phyloP scores from a whole-genome alignment of 2,797 vertebrate species.

The Megalops cyprinoides region DNA sequence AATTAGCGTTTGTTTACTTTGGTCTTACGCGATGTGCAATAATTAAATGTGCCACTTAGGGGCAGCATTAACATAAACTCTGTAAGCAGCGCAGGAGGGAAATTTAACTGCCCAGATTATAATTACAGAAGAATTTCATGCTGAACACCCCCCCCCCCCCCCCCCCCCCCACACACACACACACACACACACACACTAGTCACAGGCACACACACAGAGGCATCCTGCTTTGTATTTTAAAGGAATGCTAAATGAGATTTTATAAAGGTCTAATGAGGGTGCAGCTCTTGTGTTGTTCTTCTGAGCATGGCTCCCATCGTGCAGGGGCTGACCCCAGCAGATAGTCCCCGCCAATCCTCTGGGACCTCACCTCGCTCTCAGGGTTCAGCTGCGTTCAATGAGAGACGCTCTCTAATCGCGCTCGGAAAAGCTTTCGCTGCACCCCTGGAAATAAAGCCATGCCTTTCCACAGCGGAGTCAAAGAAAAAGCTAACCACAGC shows the following conservation, averaged over 20 bases:
- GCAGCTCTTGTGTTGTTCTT: constrained; percentile 2
- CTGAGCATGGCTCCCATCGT: neutral
- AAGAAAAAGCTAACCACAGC: neutral
- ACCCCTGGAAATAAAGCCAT: constrained; percentile 21
- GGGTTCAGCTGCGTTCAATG: neutral
- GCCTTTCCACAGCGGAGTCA: neutral
- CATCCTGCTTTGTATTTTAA: constrained; percentile 33
- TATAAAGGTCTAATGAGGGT: neutral
- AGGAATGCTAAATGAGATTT: neutral
- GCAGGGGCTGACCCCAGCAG: neutral
- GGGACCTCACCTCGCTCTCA: neutral
- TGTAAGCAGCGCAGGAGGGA: constrained; percentile 8
- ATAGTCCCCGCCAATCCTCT: neutral
- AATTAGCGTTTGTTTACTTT: constrained; percentile 55
- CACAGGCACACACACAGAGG: neutral
- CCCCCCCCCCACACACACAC: too few species aligned
- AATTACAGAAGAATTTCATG: neutral
- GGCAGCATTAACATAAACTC: constrained; percentile 65
- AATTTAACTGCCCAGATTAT: neutral
- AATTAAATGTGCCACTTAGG: constrained; percentile 76
- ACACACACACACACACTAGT: neutral
- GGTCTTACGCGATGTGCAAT: constrained; percentile 63
- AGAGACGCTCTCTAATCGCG: constrained; percentile 1
- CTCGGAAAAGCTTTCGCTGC: too few species aligned
- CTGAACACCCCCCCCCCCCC: neutral